Conservation (phyloP, 2,888 invertebrate genomes). For the Boloria selene region DNA sequence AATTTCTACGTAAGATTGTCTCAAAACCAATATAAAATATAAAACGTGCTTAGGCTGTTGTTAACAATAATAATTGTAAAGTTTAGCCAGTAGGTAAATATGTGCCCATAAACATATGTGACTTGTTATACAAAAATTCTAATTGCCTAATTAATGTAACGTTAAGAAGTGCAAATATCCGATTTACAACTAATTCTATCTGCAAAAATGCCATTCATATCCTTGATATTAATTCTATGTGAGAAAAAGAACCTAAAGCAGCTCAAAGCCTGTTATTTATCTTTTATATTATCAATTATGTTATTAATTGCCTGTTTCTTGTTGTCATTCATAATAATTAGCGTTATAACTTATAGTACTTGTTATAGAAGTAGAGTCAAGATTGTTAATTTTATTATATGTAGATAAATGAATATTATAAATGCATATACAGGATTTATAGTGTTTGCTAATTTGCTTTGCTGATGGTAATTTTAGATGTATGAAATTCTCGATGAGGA, state of each 20-base stretch:
- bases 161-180: background rate
- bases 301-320: conserved; percentile 8
- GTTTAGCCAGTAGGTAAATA: too few relatives aligned
- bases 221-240: conserved; percentile 10
- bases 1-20: too few relatives aligned
- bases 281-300: conserved; percentile 11
- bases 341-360: background rate
- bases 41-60: too few relatives aligned
- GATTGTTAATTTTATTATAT: background rate
- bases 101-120: too few relatives aligned
- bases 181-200: background rate
- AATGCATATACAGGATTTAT: too few relatives aligned
- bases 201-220: conserved; percentile 20
- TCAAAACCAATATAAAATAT: too few relatives aligned
- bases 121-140: background rate
- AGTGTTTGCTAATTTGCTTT: too few relatives aligned
- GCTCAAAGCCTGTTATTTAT: background rate
- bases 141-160: background rate
- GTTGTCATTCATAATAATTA: conserved; percentile 6
- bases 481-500: too few relatives aligned
- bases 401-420: background rate
- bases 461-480: too few relatives aligned
- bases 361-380: too few relatives aligned
- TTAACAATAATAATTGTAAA: too few relatives aligned
- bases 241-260: conserved; percentile 6